Percentiles rank a stretch among this genome's conserved stretches.
These are phyloP conservation scores for Baronia brevicornis DNA, from an alignment of 2,888 invertebrate genomes.

Conservation along the genomic window DNA sequence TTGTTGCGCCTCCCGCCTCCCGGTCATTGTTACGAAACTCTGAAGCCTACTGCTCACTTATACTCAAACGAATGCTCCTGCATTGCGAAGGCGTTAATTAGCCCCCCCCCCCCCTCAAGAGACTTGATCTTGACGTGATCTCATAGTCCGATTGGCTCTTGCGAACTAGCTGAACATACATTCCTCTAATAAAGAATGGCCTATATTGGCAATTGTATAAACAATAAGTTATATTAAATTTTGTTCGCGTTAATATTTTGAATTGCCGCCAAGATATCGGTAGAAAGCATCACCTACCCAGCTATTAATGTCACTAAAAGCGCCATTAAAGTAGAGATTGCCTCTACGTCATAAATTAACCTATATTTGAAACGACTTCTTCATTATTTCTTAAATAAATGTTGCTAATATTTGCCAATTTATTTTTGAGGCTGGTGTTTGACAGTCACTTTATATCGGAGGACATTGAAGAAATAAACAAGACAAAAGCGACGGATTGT, in stretches of 20 bases:
- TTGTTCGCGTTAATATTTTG: conserved; percentile 48
- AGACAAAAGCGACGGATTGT: no score
- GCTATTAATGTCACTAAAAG: conserved; percentile 53
- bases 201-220: conserved; percentile 29
- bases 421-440: no score
- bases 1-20: conserved; percentile 29
- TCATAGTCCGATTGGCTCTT: no score
- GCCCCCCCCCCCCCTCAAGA: no score
- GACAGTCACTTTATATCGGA: no score
- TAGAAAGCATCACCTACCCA: conserved; percentile 44
- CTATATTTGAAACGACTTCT: conserved; percentile 38
- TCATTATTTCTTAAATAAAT: no score
- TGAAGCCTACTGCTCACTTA: conserved; percentile 27
- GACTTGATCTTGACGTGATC: no score
- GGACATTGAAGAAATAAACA: no score
- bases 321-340: conserved; percentile 51
- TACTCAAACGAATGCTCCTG: conserved; percentile 24
- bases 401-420: no score
- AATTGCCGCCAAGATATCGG: conserved; percentile 56
- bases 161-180: no score
- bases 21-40: conserved; percentile 31
- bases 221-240: conserved; percentile 43
- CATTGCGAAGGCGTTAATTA: conserved; percentile 24
- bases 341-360: conserved; percentile 40
- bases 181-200: no score